Base-by-base conservation (phyloP, 2,888 invertebrate species). In the Melieria crassipennis region DNA sequence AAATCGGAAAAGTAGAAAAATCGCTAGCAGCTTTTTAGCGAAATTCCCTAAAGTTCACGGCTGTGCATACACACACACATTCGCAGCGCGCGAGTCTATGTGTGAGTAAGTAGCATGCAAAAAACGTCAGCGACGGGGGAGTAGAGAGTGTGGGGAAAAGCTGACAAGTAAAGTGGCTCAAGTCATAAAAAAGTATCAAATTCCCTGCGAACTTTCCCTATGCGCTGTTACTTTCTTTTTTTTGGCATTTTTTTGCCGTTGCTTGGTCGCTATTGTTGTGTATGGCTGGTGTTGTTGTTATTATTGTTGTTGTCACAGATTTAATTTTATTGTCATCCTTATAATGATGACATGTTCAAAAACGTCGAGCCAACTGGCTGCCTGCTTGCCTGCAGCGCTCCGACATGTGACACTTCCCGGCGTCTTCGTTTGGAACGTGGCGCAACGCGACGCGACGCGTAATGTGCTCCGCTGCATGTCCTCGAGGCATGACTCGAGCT, bases 161-260 rank as follows among this genome's bases (percentile, higher is more conserved):
- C 65, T 80, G 79, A 77, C 79, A 76, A 73, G 74, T 55, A 61
- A 77, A 77, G 72, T 74, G 74, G 69, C 75, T 77, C 65, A 61
- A 75, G 70, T 73, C 74, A 77, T 76, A 76, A 71, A 72, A 75
- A 77, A 79, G 80, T 79, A 80, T 82, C 80, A 78, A 77, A 79
- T 80, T 80, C 82, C 77, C 72, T 70, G 71, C 75, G 75, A 77
- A 70, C 13, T 13, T 62, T 13, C 71, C 71, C 71, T 69, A 48
- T 65, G 70, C 65, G 61, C 58, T 68, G n/a, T 30, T 64, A 66
- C 64, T 75, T 75, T n/a, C 66, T 71, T 71, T 69, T 56, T 56
- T 66, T 67, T 55, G 71, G 1, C 69, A 74, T 66, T 58, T 52
- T 30, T 30, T 30, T 30, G 30, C 30, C 30, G 30, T 30, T 30